phyloP scores from a whole-genome alignment of 2,888 invertebrate species.

The Apamea epomidion region DNA sequence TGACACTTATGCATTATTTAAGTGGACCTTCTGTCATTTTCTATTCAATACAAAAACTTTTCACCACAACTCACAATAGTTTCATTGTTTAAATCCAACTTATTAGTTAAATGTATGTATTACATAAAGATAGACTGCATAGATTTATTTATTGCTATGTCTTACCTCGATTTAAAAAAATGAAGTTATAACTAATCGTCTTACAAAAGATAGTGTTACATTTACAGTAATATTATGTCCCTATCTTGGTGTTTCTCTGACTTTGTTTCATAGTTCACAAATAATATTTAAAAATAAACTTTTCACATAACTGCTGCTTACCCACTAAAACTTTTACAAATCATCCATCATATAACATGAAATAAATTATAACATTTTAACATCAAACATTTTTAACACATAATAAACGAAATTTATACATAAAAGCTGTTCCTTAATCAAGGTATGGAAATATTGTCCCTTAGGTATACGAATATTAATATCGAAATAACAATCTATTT shows the following conservation, averaged over 20 bases:
- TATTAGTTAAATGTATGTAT: slow-evolving; percentile 60
- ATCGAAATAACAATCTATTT: slow-evolving; percentile 3
- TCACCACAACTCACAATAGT: slow-evolving; percentile 48
- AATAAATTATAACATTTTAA: neutral
- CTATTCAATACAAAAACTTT: neutral
- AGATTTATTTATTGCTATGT: slow-evolving; percentile 73
- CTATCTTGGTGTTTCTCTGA: slow-evolving; percentile 75
- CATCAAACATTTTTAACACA: neutral
- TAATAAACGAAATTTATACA: neutral
- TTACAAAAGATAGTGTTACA: slow-evolving; percentile 83
- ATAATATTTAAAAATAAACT: neutral
- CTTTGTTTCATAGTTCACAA: slow-evolving; percentile 65
- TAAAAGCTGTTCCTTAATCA: neutral
- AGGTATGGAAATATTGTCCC: slow-evolving; percentile 15
- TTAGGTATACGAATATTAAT: neutral
- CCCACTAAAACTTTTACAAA: neutral
- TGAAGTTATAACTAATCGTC: slow-evolving; percentile 65
- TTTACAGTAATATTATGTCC: slow-evolving; percentile 74
- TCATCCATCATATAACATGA: neutral
- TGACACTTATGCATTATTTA: neutral
- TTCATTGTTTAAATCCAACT: slow-evolving; percentile 55
- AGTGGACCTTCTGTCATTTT: neutral
- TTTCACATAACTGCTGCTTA: neutral
- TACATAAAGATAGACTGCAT: slow-evolving; percentile 65
- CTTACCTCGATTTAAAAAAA: slow-evolving; percentile 67